Conservation (phyloP, 2,888 invertebrate species). For the Phytoseiulus persimilis region DNA sequence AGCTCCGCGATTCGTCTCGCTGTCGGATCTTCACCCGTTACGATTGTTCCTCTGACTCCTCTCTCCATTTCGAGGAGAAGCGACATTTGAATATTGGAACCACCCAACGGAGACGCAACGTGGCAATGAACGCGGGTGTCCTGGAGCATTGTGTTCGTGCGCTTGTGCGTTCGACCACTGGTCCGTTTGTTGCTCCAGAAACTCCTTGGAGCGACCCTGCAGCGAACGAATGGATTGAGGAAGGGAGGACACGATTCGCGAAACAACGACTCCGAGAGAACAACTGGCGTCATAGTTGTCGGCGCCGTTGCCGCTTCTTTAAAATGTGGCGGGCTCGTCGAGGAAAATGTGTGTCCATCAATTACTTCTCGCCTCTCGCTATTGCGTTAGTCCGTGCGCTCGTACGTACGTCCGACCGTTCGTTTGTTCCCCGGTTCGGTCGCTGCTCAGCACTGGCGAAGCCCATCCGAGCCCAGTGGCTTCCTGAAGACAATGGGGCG, state of each 20-base stretch:
- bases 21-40: not conserved
- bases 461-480: not conserved
- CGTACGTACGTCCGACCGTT: not conserved
- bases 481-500: constrained; percentile 39
- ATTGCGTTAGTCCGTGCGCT: not conserved
- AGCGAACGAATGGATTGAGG: not conserved
- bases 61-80: not conserved
- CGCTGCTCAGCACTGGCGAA: not conserved
- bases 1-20: not conserved
- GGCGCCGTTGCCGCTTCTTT: not conserved
- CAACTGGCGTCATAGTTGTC: not conserved
- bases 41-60: not conserved
- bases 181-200: not conserved
- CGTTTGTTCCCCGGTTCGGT: not conserved
- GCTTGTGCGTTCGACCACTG: not conserved
- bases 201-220: not conserved
- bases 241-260: not conserved
- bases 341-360: constrained; percentile 24
- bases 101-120: not conserved
- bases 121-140: not conserved
- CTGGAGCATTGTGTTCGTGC: not conserved
- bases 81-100: not conserved
- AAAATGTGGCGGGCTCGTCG: not conserved
- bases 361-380: constrained; percentile 22
- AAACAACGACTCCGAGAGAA: not conserved